A percentile compares a stretch with the other conserved stretches of the same genome.
Evolutionary conservation across 2,797 vertebrate genomes (phyloP).

Genomic region (Chromis chromis): DNA sequence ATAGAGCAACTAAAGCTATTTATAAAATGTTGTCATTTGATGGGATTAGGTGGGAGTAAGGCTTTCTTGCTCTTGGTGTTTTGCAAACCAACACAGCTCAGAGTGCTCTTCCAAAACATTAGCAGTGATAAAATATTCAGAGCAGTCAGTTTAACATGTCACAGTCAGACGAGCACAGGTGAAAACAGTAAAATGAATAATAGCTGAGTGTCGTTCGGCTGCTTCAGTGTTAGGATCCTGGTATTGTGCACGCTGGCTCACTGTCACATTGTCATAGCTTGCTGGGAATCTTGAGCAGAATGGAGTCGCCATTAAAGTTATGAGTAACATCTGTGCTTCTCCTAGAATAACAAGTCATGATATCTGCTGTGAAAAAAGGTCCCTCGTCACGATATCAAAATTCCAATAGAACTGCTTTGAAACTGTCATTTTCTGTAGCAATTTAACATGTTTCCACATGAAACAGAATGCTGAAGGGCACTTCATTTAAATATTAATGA

Average conservation of each 20-base stretch:
- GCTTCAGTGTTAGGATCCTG: not conserved
- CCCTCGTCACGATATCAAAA: not conserved
- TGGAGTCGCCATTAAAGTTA: not conserved
- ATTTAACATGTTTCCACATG: slow-evolving; percentile 15
- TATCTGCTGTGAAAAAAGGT: not conserved
- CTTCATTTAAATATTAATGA: slow-evolving; percentile 35
- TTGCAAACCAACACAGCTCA: too few species aligned
- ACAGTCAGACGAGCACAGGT: not conserved
- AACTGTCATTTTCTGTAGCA: slow-evolving; percentile 1
- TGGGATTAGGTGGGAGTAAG: too few species aligned
- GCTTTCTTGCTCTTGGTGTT: too few species aligned
- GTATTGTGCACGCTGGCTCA: not conserved
- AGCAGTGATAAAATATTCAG: too few species aligned
- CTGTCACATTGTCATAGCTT: not conserved
- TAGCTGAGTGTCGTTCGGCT: not conserved
- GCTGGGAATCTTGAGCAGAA: not conserved
- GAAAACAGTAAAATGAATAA: not conserved
- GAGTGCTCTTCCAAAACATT: too few species aligned
- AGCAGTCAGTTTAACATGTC: not conserved
- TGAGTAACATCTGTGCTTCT: not conserved
- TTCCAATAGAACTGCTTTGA: slow-evolving; percentile 4
- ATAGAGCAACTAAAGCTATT: too few species aligned
- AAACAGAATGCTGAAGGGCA: slow-evolving; percentile 12
- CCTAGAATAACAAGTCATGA: not conserved
- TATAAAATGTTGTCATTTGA: too few species aligned